Evolutionary conservation across 2,113 vertebrate species (phyloP), one percentile per base, ranked within the genome.

Genomic region (Corvus hawaiiensis): DNA sequence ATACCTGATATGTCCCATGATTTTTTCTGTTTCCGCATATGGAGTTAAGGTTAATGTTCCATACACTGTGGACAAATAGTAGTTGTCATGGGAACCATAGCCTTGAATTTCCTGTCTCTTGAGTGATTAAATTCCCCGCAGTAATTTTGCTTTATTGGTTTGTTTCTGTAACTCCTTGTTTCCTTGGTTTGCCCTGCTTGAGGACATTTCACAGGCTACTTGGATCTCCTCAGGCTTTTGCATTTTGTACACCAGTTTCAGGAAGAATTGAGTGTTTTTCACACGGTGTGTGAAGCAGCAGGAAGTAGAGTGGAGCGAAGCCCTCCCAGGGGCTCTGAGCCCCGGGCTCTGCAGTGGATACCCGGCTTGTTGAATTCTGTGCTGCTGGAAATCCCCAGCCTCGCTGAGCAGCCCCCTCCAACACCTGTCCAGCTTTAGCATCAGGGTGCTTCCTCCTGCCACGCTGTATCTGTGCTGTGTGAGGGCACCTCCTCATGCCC

Each of bases 41-140:
- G 73, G 79, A 94, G 49, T 84, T 88, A 90, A 93, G 92, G 83
- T 96, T 96, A 96, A 96, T 96, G 92, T 94, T 96, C 93, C 84
- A 71, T 90, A 74, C 51, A 26, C 81, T 46, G 24, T 92, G 52
- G 90, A 92, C 80, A 96, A 95, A 94, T 72, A 81, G 44, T 24
- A 89, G 88, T 96, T 96, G 72, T 84, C 64, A 92, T 94, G 79
- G 88, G 86, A 84, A 94, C 83, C 56, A 33, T 20, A 89, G 83
- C 72, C 82, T 88, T 94, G 92, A 88, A 84, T 95, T 95, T 94
- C 76, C 90, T 9, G 1, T 92, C 93, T 95, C 68, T 73, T 10
- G 83, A 94, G 93, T 67, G 94, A 96, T 94, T 97, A 88, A 96
- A 95, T 93, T 89, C 93, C 73, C 51, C 52, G 56, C 76, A 44